Base-by-base conservation (phyloP, 2,797 vertebrate genomes). In the Megaceryle alcyon region DNA sequence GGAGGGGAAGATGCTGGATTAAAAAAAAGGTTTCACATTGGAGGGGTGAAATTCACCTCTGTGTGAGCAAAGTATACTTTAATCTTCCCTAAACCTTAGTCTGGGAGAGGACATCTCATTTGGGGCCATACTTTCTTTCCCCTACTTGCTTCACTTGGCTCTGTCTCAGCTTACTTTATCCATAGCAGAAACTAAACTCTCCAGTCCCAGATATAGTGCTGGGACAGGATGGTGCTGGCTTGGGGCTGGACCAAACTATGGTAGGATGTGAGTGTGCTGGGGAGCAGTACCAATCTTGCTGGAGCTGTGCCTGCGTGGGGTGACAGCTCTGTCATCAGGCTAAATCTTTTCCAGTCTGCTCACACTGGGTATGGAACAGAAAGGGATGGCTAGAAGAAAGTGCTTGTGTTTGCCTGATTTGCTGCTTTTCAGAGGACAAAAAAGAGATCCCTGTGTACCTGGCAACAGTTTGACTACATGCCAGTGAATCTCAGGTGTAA, bases 81-180 rank as follows among this genome's bases (percentile, higher is more conserved):
- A 39, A 44, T 20, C n/a, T 31, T 4, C 10, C 14, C 4, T 4
- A 51, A 28, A 21, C 10, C 39, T 72, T 79, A 21, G 2, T 39
- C 11, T 64, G 3, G 25, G 46, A 57, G 59, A 41, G 9, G 7
- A 21, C 9, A 13, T 63, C 31, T 73, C 14, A 6, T 26, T 21
- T 26, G 7, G 25, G 35, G 15, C 20, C 2, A 0, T 14, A 0
- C 3, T 54, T 35, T 19, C 39, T 39, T 83, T 60, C 22, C 35
- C 8, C 6, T 12, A 0, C 16, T 73, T 82, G 8, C 31, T 68
- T 77, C 60, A 9, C 2, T 21, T 81, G 46, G 4, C n/a, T 64
- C 13, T 75, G 31, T 12, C 17, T 78, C 31, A 18, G 28, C 26
- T 65, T 12, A 4, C 5, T 54, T 16, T n/a, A 33, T 41, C 44